These are phyloP conservation scores for Tautogolabrus adspersus DNA, from an alignment of 2,113 vertebrate genomes.

Conservation along the genomic window DNA sequence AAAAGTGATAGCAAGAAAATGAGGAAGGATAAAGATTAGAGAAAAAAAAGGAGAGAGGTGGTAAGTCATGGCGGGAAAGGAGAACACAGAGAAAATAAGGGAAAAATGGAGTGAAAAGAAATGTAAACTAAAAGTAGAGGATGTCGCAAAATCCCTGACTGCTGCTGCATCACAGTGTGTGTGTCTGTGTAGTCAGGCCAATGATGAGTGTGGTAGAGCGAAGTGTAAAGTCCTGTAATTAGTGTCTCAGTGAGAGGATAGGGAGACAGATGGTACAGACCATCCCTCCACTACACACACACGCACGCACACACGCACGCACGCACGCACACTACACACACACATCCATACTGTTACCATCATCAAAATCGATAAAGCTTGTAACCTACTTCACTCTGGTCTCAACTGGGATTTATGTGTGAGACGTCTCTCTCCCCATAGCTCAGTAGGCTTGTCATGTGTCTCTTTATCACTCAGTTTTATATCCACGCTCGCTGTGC, in stretches of 20 bases:
- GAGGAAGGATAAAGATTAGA: not conserved
- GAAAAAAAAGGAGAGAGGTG: not conserved
- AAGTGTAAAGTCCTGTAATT: constrained; percentile 81
- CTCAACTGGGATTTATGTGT: constrained; percentile 68
- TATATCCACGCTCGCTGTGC: constrained; percentile 11
- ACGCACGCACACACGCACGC: not conserved
- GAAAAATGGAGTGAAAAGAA: constrained; percentile 1
- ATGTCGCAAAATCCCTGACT: constrained; percentile 43
- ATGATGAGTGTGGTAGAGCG: constrained; percentile 70
- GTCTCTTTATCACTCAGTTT: constrained; percentile 28
- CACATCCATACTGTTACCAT: constrained; percentile 53
- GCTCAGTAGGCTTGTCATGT: constrained; percentile 6
- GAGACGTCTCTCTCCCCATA: constrained; percentile 39
- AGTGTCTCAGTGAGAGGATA: constrained; percentile 77
- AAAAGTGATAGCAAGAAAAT: not conserved
- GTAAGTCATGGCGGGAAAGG: not conserved
- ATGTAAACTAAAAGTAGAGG: constrained; percentile 15
- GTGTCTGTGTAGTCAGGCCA: constrained; percentile 31
- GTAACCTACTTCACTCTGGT: constrained; percentile 76
- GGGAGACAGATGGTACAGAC: constrained; percentile 77
- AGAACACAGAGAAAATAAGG: not conserved
- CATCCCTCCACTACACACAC: constrained; percentile 48
- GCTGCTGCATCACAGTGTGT: constrained; percentile 1
- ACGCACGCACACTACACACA: constrained; percentile 2
- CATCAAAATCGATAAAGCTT: constrained; percentile 76